These are phyloP conservation scores for Isotomurus palustris DNA, from an alignment of 2,888 invertebrate genomes.

Conservation along the genomic window DNA sequence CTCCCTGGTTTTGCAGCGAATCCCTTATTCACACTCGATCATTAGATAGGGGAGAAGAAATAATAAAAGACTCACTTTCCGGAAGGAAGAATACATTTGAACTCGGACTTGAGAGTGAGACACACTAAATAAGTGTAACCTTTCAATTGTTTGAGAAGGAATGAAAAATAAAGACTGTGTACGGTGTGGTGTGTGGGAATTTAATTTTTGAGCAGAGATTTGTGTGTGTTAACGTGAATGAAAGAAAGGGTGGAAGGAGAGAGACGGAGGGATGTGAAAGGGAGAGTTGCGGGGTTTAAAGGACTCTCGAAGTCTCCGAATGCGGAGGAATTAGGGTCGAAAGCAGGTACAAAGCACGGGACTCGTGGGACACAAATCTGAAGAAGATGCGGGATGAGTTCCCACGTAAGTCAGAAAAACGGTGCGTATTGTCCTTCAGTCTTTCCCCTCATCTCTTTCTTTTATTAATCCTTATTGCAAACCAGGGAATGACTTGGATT, in stretches of 20 bases:
- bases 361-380: background rate
- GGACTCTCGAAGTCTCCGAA: background rate
- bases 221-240: conserved; percentile 13
- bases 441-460: background rate
- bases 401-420: conserved; percentile 19
- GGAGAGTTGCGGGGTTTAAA: background rate
- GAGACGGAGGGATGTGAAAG: conserved; percentile 10
- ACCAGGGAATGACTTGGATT: background rate
- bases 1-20: no score
- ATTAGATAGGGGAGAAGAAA: no score
- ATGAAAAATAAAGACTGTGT: background rate
- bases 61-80: no score
- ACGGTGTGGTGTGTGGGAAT: background rate
- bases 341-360: conserved; percentile 8
- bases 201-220: background rate
- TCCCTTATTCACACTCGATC: no score
- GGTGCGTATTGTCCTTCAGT: conserved; percentile 17
- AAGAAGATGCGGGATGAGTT: conserved; percentile 1
- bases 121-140: no score
- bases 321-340: conserved; percentile 1
- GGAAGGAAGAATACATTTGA: no score
- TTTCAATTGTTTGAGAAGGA: no score
- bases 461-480: background rate
- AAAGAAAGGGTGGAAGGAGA: conserved; percentile 36
- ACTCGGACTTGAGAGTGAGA: no score